phyloP scores from a whole-genome alignment of 1,140 invertebrate species.

The Trachymyrmex septentrionalis region DNA sequence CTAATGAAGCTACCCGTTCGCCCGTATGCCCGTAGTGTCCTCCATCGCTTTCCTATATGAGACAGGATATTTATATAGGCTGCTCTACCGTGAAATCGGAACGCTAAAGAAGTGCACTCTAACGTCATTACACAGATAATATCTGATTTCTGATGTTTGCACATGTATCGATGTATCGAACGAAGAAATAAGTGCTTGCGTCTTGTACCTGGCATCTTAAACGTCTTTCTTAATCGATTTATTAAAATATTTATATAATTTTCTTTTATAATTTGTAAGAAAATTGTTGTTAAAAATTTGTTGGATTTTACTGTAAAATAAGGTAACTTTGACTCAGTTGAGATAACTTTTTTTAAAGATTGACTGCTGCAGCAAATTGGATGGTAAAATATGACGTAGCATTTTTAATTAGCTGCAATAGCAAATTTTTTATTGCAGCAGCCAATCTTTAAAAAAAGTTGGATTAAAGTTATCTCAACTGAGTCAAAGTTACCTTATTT shows the following conservation, averaged over 20 bases:
- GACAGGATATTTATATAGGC: constrained; percentile 45
- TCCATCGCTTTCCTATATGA: constrained; percentile 30
- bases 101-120: constrained; percentile 25
- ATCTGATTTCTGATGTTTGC: constrained; percentile 23
- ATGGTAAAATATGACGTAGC: too few species aligned
- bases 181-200: background rate
- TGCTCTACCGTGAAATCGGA: constrained; percentile 54
- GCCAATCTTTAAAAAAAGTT: too few species aligned
- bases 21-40: background rate
- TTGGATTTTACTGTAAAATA: background rate
- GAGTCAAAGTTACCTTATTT: background rate
- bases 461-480: too few species aligned
- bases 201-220: background rate
- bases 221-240: background rate
- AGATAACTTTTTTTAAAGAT: too few species aligned
- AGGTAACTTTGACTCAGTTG: too few species aligned
- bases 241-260: background rate
- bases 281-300: background rate
- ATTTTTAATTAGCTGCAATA: too few species aligned
- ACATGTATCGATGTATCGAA: background rate
- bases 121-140: background rate
- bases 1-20: constrained; percentile 76
- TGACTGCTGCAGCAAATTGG: too few species aligned
- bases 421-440: too few species aligned
- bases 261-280: background rate